Evolutionary conservation across 1,140 invertebrate genomes (phyloP).

Genomic region (Armadillidium nasatum): DNA sequence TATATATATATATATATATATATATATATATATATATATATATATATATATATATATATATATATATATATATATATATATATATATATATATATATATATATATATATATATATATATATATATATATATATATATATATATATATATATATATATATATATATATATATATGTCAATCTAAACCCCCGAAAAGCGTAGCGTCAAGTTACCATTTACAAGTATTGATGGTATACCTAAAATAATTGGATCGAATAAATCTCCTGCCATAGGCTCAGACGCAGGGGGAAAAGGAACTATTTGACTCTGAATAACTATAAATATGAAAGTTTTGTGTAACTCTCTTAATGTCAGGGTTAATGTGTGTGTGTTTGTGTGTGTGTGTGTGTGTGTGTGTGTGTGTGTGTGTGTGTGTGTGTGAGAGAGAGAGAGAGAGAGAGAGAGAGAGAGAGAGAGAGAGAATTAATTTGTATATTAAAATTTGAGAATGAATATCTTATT

Average conservation of each 20-base stretch:
- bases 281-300: background rate
- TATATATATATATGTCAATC: background rate
- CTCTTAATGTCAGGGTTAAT: slow-evolving; percentile 3
- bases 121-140: slow-evolving; percentile 8
- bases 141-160: background rate
- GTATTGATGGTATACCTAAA: slow-evolving; percentile 8
- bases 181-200: background rate
- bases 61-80: background rate
- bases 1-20: background rate
- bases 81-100: background rate
- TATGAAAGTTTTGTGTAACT: background rate
- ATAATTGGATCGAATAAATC: slow-evolving; percentile 11
- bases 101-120: background rate
- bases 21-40: slow-evolving; percentile 8
- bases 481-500: too few relatives aligned
- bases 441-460: background rate
- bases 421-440: background rate
- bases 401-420: background rate
- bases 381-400: background rate
- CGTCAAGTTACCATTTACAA: slow-evolving; percentile 5
- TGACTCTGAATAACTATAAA: background rate
- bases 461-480: background rate
- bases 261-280: background rate
- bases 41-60: background rate
- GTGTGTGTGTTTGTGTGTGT: background rate